Evolutionary conservation across 2,888 invertebrate species (phyloP).

Genomic region (Troglohyphantes excavatus): DNA sequence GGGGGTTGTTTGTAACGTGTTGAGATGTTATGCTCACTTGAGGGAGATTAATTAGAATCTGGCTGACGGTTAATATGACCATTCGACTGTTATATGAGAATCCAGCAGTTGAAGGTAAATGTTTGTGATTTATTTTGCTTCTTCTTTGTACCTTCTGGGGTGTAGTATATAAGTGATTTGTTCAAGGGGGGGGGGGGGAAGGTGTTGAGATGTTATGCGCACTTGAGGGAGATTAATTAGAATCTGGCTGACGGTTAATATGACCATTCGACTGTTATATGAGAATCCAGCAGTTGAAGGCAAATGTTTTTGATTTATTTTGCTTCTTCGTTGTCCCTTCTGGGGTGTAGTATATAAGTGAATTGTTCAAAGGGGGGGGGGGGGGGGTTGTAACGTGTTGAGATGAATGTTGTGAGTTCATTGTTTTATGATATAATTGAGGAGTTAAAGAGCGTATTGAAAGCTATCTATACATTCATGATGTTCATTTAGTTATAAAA

Average conservation of each 20-base stretch:
- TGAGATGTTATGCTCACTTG: slow-evolving; percentile 25
- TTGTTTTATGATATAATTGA: too few species aligned
- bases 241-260: not conserved
- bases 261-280: not conserved
- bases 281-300: not conserved
- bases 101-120: not conserved
- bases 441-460: too few species aligned
- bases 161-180: not conserved
- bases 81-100: not conserved
- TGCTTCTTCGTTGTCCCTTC: not conserved
- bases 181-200: not conserved
- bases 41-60: slow-evolving; percentile 34
- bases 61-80: not conserved
- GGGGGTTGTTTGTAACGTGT: not conserved
- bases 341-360: too few species aligned
- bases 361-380: not conserved
- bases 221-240: slow-evolving; percentile 47
- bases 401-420: not conserved
- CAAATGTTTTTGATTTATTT: not conserved
- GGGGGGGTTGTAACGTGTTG: not conserved
- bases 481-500: too few species aligned
- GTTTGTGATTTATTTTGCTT: not conserved
- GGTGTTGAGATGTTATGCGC: slow-evolving; percentile 7
- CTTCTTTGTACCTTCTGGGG: too few species aligned
- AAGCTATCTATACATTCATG: too few species aligned